These are phyloP conservation scores for Pterophyllum scalare DNA, from an alignment of 2,113 vertebrate genomes.

Conservation along the genomic window DNA sequence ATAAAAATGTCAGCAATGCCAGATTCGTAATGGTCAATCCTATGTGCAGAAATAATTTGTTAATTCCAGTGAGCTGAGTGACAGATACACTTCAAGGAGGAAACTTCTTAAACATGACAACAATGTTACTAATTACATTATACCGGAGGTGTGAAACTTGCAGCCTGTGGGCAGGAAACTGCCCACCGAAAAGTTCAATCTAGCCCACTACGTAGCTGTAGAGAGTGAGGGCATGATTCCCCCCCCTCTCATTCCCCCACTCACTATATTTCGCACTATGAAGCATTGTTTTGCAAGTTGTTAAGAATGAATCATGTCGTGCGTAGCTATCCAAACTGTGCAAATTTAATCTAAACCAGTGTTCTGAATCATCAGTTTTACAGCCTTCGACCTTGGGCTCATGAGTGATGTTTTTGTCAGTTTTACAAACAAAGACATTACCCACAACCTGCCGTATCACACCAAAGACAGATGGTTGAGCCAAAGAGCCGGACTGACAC, in stretches of 20 bases:
- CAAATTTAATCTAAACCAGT: not conserved
- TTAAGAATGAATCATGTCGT: not conserved
- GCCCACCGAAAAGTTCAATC: no score
- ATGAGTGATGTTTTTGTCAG: not conserved
- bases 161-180: no score
- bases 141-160: no score
- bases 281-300: not conserved
- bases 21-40: not conserved
- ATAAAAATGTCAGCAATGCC: constrained; percentile 20
- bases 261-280: not conserved
- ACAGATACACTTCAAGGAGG: not conserved
- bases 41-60: not conserved
- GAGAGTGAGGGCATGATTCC: no score
- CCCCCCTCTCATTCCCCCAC: not conserved
- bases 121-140: no score
- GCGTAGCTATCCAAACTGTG: not conserved
- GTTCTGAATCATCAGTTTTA: not conserved
- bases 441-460: not conserved
- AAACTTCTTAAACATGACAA: not conserved
- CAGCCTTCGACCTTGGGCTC: not conserved
- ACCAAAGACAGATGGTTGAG: not conserved
- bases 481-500: not conserved
- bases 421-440: not conserved
- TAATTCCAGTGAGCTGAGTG: not conserved
- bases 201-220: no score